A percentile compares a stretch with the other conserved stretches of the same genome.
Evolutionary conservation across 2,797 vertebrate species (phyloP).

Genomic region (Tapirus indicus): DNA sequence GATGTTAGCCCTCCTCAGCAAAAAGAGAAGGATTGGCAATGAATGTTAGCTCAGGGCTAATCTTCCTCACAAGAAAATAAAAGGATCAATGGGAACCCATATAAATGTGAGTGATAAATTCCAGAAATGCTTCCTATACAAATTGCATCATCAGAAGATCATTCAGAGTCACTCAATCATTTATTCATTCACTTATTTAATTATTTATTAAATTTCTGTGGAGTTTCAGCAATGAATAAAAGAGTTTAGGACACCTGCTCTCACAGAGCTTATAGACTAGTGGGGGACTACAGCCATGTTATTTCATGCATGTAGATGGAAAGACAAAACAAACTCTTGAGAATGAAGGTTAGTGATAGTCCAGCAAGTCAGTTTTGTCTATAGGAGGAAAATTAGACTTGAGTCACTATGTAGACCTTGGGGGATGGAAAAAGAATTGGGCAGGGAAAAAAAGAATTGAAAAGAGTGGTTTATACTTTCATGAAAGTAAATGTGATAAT

Average conservation of each 20-base stretch:
- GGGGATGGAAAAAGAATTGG: neutral
- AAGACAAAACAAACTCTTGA: neutral
- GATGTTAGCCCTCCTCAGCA: too few relatives aligned
- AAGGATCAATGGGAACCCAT: neutral
- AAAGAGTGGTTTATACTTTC: constrained; percentile 5
- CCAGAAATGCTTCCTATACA: neutral
- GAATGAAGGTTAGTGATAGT: neutral
- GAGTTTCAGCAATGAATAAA: neutral
- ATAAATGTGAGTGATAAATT: neutral
- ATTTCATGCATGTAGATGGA: neutral
- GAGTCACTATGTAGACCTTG: neutral
- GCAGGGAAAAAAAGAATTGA: neutral
- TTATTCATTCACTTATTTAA: neutral
- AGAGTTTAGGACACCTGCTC: neutral
- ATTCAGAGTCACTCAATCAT: neutral
- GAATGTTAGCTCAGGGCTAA: too few relatives aligned
- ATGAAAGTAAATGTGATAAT: neutral
- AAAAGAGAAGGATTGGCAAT: too few relatives aligned
- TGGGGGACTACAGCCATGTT: neutral
- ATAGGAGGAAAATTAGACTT: neutral
- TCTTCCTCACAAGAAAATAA: neutral
- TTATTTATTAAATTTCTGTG: too few relatives aligned
- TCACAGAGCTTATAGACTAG: neutral
- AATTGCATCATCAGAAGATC: neutral
- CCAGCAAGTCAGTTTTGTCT: neutral